Base-by-base conservation (phyloP, 2,888 invertebrate species). In the Liposcelis brunnea region DNA sequence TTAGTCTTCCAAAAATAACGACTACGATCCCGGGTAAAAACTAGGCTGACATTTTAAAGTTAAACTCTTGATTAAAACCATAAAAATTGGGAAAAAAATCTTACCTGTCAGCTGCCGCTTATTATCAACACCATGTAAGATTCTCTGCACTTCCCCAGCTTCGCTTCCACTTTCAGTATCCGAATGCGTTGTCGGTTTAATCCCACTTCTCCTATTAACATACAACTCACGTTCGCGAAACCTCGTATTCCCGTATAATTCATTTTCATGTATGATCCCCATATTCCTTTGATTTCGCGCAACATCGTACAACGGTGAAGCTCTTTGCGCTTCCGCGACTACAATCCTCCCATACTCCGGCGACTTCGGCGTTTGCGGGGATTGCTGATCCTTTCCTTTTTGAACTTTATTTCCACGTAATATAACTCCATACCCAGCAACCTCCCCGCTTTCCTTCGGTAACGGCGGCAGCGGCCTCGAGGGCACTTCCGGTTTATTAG, bases 101-200 rank as follows among this genome's bases (percentile, higher is more conserved):
- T 15, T 7, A 35, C 35, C 35, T 16, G 15, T 16, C 35, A 14
- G 7, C 35, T 16, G 15, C 10, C 35, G 4, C 35, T 16, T 35
- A 32, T 32, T 32, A 16, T 35, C 35, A 5, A 40, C 40, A 5
- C 40, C 40, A 6, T 19, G 15, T 55, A 72, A 61, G 54, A 77
- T 78, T 52, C 74, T 67, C 55, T 77, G 76, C 48, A 79, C 71
- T 62, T 80, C 80, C 3, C 77, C 76, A 33, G 76, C 77, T 58
- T 80, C 80, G 34, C 78, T 78, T 19, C 77, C 78, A 56, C 77
- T 77, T 59, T 80, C 80, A 49, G 75, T 76, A 55, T 77, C 78
- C 50, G 45, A 56, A 43, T 21, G 54, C 44, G 18, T 50, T 49
- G 26, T 26, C 5, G 26, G 26, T 26, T 26, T 26, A 6, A 26